Evolutionary conservation across 2,888 invertebrate genomes (phyloP).

Genomic region (Diadegma fenestrale): DNA sequence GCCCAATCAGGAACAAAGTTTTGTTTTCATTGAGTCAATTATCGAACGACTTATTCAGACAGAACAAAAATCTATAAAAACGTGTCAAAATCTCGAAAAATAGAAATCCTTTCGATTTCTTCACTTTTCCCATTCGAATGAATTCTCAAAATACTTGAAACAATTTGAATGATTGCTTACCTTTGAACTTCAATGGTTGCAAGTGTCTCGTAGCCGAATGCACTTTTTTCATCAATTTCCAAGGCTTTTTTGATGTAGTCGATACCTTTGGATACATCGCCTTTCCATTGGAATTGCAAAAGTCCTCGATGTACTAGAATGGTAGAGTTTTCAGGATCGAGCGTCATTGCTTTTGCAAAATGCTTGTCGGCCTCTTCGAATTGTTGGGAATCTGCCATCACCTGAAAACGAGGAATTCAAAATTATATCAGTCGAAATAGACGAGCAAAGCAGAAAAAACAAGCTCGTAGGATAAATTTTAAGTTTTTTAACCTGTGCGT

Average conservation of each 20-base stretch:
- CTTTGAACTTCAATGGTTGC: conserved; percentile 97
- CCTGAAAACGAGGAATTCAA: conserved; percentile 81
- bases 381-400: conserved; percentile 93
- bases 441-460: background rate
- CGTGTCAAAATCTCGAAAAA: too few relatives aligned
- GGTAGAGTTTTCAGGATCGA: conserved; percentile 94
- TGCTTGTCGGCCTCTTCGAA: conserved; percentile 93
- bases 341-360: conserved; percentile 92
- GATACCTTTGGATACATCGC: conserved; percentile 92
- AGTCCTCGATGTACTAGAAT: conserved; percentile 95
- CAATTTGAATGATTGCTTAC: conserved; percentile 68
- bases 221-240: conserved; percentile 95
- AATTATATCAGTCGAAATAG: conserved; percentile 6
- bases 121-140: background rate
- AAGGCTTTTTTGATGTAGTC: conserved; percentile 93
- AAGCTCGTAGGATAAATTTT: background rate
- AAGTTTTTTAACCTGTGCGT: conserved; percentile 90
- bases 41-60: background rate
- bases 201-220: conserved; percentile 97
- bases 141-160: conserved; percentile 1
- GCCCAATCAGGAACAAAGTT: background rate
- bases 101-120: too few relatives aligned
- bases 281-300: conserved; percentile 93
- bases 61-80: too few relatives aligned
- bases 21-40: background rate